These are phyloP conservation scores for Dolichoris vasculosae DNA, from an alignment of 1,140 invertebrate species.

Conservation along the genomic window DNA sequence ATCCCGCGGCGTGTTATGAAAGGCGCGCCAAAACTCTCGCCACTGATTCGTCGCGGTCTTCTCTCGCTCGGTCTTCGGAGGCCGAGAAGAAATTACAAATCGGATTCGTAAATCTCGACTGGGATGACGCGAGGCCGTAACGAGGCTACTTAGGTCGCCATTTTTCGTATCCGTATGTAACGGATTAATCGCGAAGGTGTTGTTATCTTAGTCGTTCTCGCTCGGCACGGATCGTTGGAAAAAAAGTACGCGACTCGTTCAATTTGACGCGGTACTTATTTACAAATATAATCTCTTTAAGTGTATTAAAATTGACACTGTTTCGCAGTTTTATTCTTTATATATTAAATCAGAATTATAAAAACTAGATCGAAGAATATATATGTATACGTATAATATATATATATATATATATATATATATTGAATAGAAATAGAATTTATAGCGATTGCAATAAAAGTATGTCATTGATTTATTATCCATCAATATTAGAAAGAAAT, in stretches of 20 bases:
- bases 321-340: neutral
- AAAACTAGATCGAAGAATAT: neutral
- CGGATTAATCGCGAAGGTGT: neutral
- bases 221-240: no score
- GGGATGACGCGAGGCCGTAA: constrained; percentile 53
- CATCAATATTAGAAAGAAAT: constrained; percentile 3
- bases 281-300: neutral
- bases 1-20: constrained; percentile 47
- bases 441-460: constrained; percentile 6
- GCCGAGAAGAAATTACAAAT: constrained; percentile 48
- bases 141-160: neutral
- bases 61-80: neutral
- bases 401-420: neutral
- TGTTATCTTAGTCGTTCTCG: neutral
- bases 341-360: neutral
- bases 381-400: no score
- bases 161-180: neutral
- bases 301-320: neutral
- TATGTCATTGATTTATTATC: neutral
- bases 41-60: constrained; percentile 46
- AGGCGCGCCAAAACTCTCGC: constrained; percentile 53
- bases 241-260: neutral
- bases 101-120: constrained; percentile 57
- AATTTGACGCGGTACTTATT: neutral
- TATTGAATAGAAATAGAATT: neutral